These are phyloP conservation scores for Pluvianellus socialis DNA, from an alignment of 2,113 vertebrate species.

Conservation along the genomic window DNA sequence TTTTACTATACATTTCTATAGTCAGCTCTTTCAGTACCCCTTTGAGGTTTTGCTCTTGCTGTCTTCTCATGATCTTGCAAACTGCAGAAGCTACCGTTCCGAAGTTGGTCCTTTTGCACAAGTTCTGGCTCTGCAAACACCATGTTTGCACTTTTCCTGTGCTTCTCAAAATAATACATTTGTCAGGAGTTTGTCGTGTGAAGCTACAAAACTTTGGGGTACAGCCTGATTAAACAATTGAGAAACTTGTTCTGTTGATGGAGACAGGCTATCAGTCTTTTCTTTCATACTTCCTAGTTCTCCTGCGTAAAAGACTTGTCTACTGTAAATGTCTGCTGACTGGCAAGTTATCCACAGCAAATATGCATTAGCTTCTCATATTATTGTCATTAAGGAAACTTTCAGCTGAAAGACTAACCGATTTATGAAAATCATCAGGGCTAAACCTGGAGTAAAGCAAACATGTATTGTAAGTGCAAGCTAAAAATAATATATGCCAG, in stretches of 20 bases:
- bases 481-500: neutral
- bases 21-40: neutral
- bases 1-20: neutral
- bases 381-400: neutral
- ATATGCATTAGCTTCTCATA: neutral
- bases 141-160: rapidly evolving
- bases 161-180: neutral
- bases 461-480: neutral
- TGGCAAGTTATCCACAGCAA: neutral
- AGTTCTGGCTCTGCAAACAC: neutral
- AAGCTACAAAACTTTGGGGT: neutral
- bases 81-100: neutral
- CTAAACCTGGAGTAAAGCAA: neutral
- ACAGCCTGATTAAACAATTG: neutral
- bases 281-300: neutral
- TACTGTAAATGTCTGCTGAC: neutral
- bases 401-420: neutral
- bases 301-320: neutral
- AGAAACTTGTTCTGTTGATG: neutral
- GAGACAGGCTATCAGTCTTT: neutral
- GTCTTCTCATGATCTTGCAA: neutral
- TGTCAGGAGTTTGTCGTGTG: neutral
- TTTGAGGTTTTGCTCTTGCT: neutral
- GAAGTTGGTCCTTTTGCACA: neutral
- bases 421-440: neutral